A percentile compares a stretch with the other conserved stretches of the same genome.
phyloP scores from a whole-genome alignment of 2,888 invertebrate genomes.

The Tinea semifulvella region DNA sequence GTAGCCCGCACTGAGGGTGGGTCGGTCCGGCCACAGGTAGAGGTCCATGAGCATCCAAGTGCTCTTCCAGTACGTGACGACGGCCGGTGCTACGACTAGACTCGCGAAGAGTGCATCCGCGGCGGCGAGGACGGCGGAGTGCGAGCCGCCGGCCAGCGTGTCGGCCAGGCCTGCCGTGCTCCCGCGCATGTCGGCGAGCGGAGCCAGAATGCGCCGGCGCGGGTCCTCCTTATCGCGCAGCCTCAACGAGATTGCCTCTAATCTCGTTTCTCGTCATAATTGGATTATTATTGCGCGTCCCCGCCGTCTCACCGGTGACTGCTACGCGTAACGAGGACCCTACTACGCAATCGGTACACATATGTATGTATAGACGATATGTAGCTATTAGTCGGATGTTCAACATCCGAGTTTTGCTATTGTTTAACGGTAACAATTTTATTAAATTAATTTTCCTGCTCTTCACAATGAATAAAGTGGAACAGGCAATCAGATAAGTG shows the following conservation, averaged over 20 bases:
- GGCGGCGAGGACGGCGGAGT: conserved; percentile 66
- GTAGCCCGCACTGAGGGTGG: conserved; percentile 69
- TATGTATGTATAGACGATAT: conserved; percentile 4
- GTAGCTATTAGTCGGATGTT: not conserved
- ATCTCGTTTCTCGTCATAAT: conserved; percentile 30
- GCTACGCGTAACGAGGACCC: conserved; percentile 5
- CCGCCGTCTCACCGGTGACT: conserved; percentile 25
- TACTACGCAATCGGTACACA: conserved; percentile 12
- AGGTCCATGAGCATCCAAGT: conserved; percentile 83
- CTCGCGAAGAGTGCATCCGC: conserved; percentile 79
- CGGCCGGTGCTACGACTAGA: conserved; percentile 78
- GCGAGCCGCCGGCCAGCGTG: conserved; percentile 65
- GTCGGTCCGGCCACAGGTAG: conserved; percentile 72
- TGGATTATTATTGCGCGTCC: conserved; percentile 51
- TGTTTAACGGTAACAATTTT: too few relatives aligned
- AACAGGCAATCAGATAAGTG: too few relatives aligned
- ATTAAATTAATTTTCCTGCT: too few relatives aligned
- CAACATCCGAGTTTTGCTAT: too few relatives aligned
- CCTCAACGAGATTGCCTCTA: conserved; percentile 30
- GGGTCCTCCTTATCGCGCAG: conserved; percentile 29
- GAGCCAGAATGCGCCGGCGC: conserved; percentile 31
- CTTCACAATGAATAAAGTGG: too few relatives aligned
- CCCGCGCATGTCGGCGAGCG: conserved; percentile 66
- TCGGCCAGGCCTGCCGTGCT: conserved; percentile 73
- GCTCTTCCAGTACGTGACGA: conserved; percentile 88